Percentiles rank a stretch among this genome's conserved stretches.
These are phyloP conservation scores for Limnephilus lunatus DNA, from an alignment of 2,888 invertebrate genomes.

Conservation along the genomic window DNA sequence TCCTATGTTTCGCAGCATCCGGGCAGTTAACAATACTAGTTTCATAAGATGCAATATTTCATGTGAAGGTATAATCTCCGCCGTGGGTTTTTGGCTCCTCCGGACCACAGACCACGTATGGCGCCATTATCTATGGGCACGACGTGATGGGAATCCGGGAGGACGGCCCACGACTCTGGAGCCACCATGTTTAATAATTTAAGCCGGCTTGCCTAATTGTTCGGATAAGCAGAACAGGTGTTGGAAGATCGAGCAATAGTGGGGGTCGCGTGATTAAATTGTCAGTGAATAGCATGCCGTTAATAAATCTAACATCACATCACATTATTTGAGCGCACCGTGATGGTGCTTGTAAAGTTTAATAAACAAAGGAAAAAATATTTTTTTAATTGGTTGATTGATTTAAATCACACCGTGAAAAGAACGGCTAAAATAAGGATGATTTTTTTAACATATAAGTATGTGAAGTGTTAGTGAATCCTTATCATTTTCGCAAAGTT, in stretches of 20 bases:
- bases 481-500: too few species aligned
- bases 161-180: constrained; percentile 39
- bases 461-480: too few species aligned
- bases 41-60: constrained; percentile 43
- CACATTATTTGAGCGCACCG: not conserved
- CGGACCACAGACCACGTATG: constrained; percentile 35
- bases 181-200: constrained; percentile 60
- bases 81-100: constrained; percentile 12
- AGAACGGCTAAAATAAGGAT: too few species aligned
- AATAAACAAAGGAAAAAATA: not conserved
- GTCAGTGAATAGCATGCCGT: not conserved
- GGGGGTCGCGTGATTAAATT: constrained; percentile 10
- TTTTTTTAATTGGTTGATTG: too few species aligned
- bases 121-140: constrained; percentile 55
- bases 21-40: not conserved
- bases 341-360: not conserved
- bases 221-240: constrained; percentile 53
- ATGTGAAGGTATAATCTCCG: constrained; percentile 31
- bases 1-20: not conserved
- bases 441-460: too few species aligned
- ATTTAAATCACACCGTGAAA: too few species aligned
- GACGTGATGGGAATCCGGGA: constrained; percentile 51
- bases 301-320: not conserved
- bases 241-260: constrained; percentile 15
- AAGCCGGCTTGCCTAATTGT: constrained; percentile 56